Conservation (phyloP, 2,888 invertebrate species). For the Micoletzkya japonica region DNA sequence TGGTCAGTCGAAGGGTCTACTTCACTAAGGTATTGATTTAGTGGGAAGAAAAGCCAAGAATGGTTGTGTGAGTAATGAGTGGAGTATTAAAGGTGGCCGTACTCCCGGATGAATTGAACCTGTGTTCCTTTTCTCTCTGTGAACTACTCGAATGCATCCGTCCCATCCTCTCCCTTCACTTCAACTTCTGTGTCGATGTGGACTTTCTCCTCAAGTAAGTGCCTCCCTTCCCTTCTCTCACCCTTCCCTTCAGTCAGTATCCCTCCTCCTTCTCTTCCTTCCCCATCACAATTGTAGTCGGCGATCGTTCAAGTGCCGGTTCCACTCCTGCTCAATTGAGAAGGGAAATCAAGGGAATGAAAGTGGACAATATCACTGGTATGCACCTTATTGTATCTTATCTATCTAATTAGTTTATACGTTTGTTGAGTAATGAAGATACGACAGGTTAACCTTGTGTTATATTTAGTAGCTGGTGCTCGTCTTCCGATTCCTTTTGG, state of each 20-base stretch:
- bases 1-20: conserved; percentile 28
- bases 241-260: conserved; percentile 29
- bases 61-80: background rate
- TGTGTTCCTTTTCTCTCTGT: conserved; percentile 31
- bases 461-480: conserved; percentile 30
- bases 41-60: background rate
- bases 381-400: background rate
- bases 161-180: conserved; percentile 51
- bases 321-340: conserved; percentile 2
- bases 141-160: conserved; percentile 42
- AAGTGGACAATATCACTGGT: conserved; percentile 10
- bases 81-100: conserved; percentile 24
- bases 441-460: background rate
- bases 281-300: conserved; percentile 36
- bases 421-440: background rate
- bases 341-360: conserved; percentile 10
- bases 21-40: conserved; percentile 30
- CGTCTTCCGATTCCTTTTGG: conserved; percentile 48
- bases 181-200: conserved; percentile 51
- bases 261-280: conserved; percentile 18
- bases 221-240: conserved; percentile 30
- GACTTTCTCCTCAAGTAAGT: conserved; percentile 42
- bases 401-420: background rate
- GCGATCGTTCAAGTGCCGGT: conserved; percentile 13
- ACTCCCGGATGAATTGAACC: conserved; percentile 33